Conservation (phyloP, 2,888 invertebrate genomes). For the Salticus scenicus region DNA sequence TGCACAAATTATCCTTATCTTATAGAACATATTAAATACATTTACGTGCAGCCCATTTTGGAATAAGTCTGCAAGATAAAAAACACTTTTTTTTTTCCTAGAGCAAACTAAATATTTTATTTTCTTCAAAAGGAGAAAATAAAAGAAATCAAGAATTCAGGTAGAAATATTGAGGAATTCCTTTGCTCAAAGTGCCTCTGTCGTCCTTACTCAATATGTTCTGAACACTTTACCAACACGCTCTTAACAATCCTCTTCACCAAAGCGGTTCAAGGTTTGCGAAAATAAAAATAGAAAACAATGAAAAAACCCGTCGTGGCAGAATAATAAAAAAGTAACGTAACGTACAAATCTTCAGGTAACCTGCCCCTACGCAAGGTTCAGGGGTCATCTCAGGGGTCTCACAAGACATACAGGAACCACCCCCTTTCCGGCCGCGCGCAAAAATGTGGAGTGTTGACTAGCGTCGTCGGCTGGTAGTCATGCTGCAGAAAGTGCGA, state of each 20-base stretch:
- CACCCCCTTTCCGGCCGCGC: conserved; percentile 61
- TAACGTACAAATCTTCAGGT: conserved; percentile 35
- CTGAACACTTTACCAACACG: not conserved
- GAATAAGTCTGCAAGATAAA: no score
- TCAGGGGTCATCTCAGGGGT: conserved; percentile 53
- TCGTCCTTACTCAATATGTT: not conserved
- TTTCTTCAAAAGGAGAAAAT: not conserved
- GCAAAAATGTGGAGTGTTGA: conserved; percentile 67
- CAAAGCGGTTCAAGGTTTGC: conserved; percentile 22
- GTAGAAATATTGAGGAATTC: not conserved
- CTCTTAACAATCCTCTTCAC: conserved; percentile 18
- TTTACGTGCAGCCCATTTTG: no score
- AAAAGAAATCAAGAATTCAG: not conserved
- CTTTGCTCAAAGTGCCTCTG: not conserved
- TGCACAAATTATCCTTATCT: no score
- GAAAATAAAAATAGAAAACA: conserved; percentile 50
- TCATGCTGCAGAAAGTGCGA: conserved; percentile 49
- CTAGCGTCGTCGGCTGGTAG: conserved; percentile 58
- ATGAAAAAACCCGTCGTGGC: conserved; percentile 34
- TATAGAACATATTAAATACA: no score
- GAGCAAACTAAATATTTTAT: not conserved
- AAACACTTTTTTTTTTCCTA: no score
- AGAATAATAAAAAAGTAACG: conserved; percentile 11
- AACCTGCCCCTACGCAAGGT: conserved; percentile 65
- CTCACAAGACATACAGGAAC: conserved; percentile 60